Evolutionary conservation across 2,888 invertebrate species (phyloP).

Genomic region (Cephus nigrinus): DNA sequence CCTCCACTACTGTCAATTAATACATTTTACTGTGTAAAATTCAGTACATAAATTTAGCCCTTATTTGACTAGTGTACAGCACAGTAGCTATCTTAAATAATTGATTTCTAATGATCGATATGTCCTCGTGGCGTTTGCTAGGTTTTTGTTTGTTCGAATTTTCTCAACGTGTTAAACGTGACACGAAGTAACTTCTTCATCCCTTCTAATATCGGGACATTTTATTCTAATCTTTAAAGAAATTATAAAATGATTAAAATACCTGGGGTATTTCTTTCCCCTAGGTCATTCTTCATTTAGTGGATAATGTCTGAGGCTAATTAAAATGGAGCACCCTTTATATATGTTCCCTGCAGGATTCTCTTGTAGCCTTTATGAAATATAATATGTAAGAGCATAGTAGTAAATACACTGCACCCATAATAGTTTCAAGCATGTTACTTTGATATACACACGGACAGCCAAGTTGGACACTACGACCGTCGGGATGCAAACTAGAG

Average conservation of each 20-base stretch:
- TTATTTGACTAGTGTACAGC: no score
- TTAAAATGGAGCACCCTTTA: not conserved
- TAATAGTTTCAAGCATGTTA: not conserved
- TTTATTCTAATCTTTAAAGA: not conserved
- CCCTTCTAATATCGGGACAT: not conserved
- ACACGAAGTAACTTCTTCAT: not conserved
- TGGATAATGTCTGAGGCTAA: not conserved
- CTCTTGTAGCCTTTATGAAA: not conserved
- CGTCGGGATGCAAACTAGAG: not conserved
- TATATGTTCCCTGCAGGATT: not conserved
- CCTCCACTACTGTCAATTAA: no score
- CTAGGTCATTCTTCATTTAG: not conserved
- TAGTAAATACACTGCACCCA: not conserved
- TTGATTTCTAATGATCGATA: slow-evolving; percentile 27
- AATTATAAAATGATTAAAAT: not conserved
- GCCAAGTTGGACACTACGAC: not conserved
- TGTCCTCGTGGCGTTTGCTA: slow-evolving; percentile 19
- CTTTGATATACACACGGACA: not conserved
- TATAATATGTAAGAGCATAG: not conserved
- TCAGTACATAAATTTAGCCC: no score
- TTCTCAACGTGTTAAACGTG: slow-evolving; percentile 9
- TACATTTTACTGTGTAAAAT: no score
- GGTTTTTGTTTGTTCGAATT: slow-evolving; percentile 15
- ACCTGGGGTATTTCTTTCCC: not conserved
- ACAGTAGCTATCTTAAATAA: slow-evolving; percentile 8